Conservation (phyloP, 1,140 invertebrate species). For the Rhyacophila brunnea region DNA sequence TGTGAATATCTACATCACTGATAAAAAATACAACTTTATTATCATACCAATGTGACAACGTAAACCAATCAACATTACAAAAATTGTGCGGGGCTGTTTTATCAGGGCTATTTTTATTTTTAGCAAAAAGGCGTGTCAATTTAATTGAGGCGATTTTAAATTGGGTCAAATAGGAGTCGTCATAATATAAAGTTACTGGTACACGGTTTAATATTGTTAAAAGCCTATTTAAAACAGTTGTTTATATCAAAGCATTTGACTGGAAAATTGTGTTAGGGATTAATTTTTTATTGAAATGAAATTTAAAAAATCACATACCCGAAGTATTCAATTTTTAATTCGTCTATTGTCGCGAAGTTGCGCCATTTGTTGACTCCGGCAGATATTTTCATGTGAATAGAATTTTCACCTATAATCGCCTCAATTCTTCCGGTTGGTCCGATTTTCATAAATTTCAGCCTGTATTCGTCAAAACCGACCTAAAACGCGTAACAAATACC, state of each 20-base stretch:
- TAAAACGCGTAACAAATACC: too few species aligned
- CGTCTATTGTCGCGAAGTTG: slow-evolving; percentile 28
- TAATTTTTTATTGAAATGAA: neutral
- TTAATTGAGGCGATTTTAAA: too few species aligned
- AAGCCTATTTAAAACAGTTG: too few species aligned
- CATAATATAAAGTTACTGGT: too few species aligned
- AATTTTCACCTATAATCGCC: slow-evolving; percentile 34
- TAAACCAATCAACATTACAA: too few species aligned
- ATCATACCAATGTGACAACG: too few species aligned
- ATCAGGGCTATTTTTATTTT: too few species aligned
- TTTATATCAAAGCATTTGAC: too few species aligned
- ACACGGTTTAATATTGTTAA: too few species aligned
- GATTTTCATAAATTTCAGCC: slow-evolving; percentile 35
- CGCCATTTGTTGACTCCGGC: slow-evolving; percentile 32
- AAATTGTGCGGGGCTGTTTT: too few species aligned
- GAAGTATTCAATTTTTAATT: slow-evolving; percentile 35
- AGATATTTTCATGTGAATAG: slow-evolving; percentile 33
- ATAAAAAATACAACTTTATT: slow-evolving; percentile 19
- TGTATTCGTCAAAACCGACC: slow-evolving; percentile 36
- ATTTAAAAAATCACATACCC: slow-evolving; percentile 22
- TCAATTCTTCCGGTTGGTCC: slow-evolving; percentile 33
- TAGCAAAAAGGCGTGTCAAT: too few species aligned
- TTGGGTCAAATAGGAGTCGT: too few species aligned
- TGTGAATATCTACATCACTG: slow-evolving; percentile 35
- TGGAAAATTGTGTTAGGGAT: neutral